Conservation (phyloP, 2,113 vertebrate genomes). For the Nansenia antarctica region DNA sequence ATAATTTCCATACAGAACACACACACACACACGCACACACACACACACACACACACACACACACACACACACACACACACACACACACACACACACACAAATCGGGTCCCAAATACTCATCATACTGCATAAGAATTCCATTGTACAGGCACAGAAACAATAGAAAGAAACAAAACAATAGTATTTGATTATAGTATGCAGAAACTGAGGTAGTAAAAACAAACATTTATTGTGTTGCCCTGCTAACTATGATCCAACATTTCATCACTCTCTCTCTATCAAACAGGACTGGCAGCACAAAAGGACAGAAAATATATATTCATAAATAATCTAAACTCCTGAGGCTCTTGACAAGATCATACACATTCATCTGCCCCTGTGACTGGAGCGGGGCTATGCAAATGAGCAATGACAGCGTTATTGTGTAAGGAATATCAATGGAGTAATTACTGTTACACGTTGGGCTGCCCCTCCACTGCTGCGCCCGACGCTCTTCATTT, state of each 20-base stretch:
- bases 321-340: constrained; percentile 80
- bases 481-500: constrained; percentile 91
- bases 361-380: constrained; percentile 82
- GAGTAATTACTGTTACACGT: constrained; percentile 99
- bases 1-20: no score
- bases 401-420: constrained; percentile 98
- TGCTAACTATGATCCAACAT: constrained; percentile 47
- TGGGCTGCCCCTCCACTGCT: constrained; percentile 76
- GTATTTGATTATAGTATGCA: not conserved
- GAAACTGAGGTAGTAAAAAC: not conserved
- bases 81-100: not conserved
- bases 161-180: not conserved
- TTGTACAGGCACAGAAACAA: not conserved
- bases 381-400: constrained; percentile 91
- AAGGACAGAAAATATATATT: constrained; percentile 37
- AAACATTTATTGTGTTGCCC: not conserved
- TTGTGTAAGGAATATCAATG: constrained; percentile 99
- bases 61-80: no score
- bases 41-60: constrained; percentile 7
- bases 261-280: constrained; percentile 30
- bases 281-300: constrained; percentile 44
- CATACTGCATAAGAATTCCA: not conserved
- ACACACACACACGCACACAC: constrained; percentile 21
- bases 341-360: constrained; percentile 86
- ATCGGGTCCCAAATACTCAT: not conserved